phyloP scores from a whole-genome alignment of 1,140 invertebrate species.

The Drosophila triauraria region DNA sequence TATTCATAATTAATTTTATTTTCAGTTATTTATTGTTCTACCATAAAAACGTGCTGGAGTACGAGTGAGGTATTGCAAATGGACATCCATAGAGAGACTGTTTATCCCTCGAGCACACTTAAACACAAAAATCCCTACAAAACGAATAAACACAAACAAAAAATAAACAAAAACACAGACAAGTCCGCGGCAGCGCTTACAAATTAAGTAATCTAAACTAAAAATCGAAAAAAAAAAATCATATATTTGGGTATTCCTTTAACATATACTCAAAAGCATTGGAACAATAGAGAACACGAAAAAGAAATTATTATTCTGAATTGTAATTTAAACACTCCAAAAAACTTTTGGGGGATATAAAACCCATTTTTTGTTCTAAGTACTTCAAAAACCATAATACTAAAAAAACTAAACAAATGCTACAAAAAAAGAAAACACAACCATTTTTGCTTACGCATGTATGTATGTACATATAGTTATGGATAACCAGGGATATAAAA shows the following conservation, averaged over 20 bases:
- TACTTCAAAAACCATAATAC: constrained; percentile 64
- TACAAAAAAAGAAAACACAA: constrained; percentile 44
- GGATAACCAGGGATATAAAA: constrained; percentile 19
- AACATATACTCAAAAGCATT: constrained; percentile 26
- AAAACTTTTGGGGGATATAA: constrained; percentile 9
- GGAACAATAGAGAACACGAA: constrained; percentile 16
- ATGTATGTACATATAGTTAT: constrained; percentile 43
- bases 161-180: constrained; percentile 34
- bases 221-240: constrained; percentile 26
- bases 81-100: constrained; percentile 54
- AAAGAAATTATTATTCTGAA: constrained; percentile 34
- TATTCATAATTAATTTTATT: background rate
- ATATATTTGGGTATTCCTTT: constrained; percentile 33
- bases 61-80: constrained; percentile 85
- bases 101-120: constrained; percentile 16
- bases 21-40: constrained; percentile 95
- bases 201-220: constrained; percentile 60
- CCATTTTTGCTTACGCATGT: constrained; percentile 57
- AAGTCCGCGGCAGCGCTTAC: constrained; percentile 62
- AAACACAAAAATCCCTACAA: constrained; percentile 14
- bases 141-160: constrained; percentile 33
- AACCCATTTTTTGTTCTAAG: constrained; percentile 64
- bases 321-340: constrained; percentile 42
- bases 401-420: constrained; percentile 70
- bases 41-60: constrained; percentile 95